A percentile compares a stretch with the other conserved stretches of the same genome.
phyloP scores from a whole-genome alignment of 2,888 invertebrate genomes.

The Apotomis capreana region DNA sequence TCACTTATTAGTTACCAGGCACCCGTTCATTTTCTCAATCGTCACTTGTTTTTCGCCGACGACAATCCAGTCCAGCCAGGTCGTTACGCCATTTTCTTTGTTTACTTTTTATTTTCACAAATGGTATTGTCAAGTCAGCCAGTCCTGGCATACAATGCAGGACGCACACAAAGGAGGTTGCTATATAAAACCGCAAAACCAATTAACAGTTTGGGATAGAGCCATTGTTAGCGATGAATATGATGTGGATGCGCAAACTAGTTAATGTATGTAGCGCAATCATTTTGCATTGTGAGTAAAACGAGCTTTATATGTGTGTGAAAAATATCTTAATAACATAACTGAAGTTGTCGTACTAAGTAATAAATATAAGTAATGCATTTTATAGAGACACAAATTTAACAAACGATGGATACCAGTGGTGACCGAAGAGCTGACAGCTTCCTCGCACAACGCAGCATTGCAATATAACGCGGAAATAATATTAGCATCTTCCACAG shows the following conservation, averaged over 20 bases:
- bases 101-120: slow-evolving; percentile 17
- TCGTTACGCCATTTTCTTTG: slow-evolving; percentile 14
- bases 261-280: background rate
- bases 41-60: background rate
- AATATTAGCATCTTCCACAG: too few species aligned
- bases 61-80: background rate
- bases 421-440: too few species aligned
- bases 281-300: too few species aligned
- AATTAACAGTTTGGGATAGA: slow-evolving; percentile 37
- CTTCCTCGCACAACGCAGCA: too few species aligned
- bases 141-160: slow-evolving; percentile 18
- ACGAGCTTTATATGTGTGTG: too few species aligned
- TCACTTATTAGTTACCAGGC: background rate
- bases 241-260: background rate
- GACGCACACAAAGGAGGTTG: slow-evolving; percentile 16
- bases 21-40: background rate
- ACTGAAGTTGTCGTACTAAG: background rate
- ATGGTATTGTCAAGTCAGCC: slow-evolving; percentile 21
- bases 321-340: background rate
- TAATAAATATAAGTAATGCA: too few species aligned
- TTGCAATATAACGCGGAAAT: too few species aligned
- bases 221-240: slow-evolving; percentile 29
- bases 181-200: slow-evolving; percentile 36
- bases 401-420: too few species aligned
- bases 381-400: too few species aligned